Percentiles rank a stretch among this genome's conserved stretches.
Evolutionary conservation across 2,888 invertebrate species (phyloP).

Genomic region (Spodoptera picta): DNA sequence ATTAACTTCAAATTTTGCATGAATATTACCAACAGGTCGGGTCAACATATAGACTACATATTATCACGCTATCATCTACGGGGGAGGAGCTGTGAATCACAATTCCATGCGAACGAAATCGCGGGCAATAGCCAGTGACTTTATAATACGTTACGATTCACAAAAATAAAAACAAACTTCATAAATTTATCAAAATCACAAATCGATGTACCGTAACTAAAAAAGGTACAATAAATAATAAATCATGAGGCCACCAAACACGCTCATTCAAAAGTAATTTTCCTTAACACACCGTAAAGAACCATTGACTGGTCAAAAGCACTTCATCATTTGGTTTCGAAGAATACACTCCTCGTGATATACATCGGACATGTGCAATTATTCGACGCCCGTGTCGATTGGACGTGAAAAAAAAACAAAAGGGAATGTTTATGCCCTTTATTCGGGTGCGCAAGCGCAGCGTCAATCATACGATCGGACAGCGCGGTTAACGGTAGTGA

Average conservation of each 20-base stretch:
- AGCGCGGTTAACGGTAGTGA: conserved; percentile 37
- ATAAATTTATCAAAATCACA: conserved; percentile 6
- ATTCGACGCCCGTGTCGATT: conserved; percentile 55
- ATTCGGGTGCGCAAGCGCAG: conserved; percentile 65
- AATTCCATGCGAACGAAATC: too few relatives aligned
- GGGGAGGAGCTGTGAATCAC: too few relatives aligned
- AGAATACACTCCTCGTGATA: conserved; percentile 66
- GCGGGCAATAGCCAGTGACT: too few relatives aligned
- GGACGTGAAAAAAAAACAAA: conserved; percentile 66
- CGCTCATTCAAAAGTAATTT: conserved; percentile 54
- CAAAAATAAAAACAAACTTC: background rate
- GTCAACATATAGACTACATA: too few relatives aligned
- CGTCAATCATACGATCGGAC: conserved; percentile 72
- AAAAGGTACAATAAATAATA: conserved; percentile 41
- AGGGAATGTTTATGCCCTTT: conserved; percentile 54
- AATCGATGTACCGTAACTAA: conserved; percentile 30
- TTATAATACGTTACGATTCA: background rate
- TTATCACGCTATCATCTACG: too few relatives aligned
- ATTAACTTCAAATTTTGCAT: too few relatives aligned
- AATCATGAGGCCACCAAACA: conserved; percentile 26
- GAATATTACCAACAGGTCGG: too few relatives aligned
- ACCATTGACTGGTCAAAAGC: conserved; percentile 37
- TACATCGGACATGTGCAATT: conserved; percentile 69
- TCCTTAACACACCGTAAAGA: conserved; percentile 53
- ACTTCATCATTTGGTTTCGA: conserved; percentile 63